phyloP scores from a whole-genome alignment of 2,888 invertebrate genomes.

The Sarcophaga subvicina region DNA sequence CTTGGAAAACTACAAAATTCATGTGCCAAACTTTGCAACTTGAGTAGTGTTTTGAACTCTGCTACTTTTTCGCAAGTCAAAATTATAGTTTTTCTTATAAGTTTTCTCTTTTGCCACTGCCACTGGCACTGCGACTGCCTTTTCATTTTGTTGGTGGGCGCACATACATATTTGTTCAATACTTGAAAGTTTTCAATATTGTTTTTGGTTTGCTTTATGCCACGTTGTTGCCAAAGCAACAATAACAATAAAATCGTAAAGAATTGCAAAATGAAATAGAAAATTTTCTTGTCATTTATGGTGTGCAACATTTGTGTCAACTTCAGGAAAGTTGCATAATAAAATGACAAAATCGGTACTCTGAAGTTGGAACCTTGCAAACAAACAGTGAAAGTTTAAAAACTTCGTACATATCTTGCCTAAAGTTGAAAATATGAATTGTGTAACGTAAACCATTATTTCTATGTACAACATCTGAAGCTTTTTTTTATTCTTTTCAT shows the following conservation, averaged over 20 bases:
- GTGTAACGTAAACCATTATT: too few species aligned
- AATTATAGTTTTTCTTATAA: too few species aligned
- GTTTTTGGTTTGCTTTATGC: neutral
- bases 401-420: too few species aligned
- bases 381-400: too few species aligned
- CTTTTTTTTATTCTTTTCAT: too few species aligned
- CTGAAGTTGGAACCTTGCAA: too few species aligned
- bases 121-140: too few species aligned
- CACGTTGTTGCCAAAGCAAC: neutral
- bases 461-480: too few species aligned
- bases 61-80: neutral
- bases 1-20: conserved; percentile 17
- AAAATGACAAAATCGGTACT: neutral
- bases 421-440: too few species aligned
- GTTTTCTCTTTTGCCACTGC: too few species aligned
- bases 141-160: neutral
- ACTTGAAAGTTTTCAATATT: too few species aligned
- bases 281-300: conserved; percentile 53
- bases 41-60: conserved; percentile 26
- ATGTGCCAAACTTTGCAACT: conserved; percentile 40
- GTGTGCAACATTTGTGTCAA: conserved; percentile 46
- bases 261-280: neutral
- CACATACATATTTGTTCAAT: conserved; percentile 8
- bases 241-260: conserved; percentile 3
- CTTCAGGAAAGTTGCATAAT: conserved; percentile 37